Base-by-base conservation (phyloP, 2,888 invertebrate species). In the Dasypolia templi region DNA sequence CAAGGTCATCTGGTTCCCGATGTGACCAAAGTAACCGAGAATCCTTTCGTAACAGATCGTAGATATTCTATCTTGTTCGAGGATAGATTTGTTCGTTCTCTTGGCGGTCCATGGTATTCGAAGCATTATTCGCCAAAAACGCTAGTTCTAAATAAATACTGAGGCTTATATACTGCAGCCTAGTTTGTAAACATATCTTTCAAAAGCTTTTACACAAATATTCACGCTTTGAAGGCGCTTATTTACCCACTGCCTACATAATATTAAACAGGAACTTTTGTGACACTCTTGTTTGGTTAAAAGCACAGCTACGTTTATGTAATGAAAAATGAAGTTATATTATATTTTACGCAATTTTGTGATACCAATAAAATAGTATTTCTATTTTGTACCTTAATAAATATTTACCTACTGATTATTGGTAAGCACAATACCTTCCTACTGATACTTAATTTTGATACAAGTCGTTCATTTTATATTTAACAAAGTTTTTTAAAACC, bases 131-230 rank as follows among this genome's bases (percentile, higher is more conserved):
- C 46, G 19, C 1, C 1, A 46, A 6, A 49, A 64, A 9, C 22
- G 2, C 32, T 51, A 51, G 14, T 51, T 51, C 39, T 9, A 11
- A 12, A 35, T 39, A 29, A 51, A 69, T 29, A 14, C 17, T n/a
- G 11, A 17, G 26, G n/a, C 59, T 1, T 22, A 26, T 42, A 42
- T 7, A 51, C 22, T 44, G 11, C 17, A 42, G 42, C 19, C 7
- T 17, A n/a, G 42, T 56, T 35, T 53, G 17, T 39, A 11, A 17
- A 66, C 11, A 42, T 26, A 44, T 63, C 12, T 26, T 42, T 4
- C 11, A 66, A 44, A 63, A 78, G 59, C 62, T 66, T 46, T 63
- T 9, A 78, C 17, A 51, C 73, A 72, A 66, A 61, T 72, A 77
- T 72, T 62, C 56, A 46, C 51, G 51, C 26, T 66, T 29, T 58